These are phyloP conservation scores for Oceanodroma leucorhoa DNA, from an alignment of 2,797 vertebrate species.

Conservation along the genomic window DNA sequence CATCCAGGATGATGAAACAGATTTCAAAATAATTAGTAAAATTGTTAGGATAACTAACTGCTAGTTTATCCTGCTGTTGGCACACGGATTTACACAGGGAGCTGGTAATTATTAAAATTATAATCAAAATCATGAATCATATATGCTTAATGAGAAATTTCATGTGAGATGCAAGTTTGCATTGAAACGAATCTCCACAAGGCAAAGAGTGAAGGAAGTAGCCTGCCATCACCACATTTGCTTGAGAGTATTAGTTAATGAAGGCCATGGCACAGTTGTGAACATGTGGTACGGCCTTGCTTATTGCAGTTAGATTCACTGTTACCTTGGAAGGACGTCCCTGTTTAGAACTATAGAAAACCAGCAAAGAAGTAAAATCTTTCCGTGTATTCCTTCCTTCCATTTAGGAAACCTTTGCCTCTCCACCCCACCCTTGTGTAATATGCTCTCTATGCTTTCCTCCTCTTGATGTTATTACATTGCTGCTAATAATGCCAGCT, in stretches of 20 bases:
- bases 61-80: not conserved
- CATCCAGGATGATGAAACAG: not conserved
- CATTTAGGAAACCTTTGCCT: not conserved
- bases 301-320: not conserved
- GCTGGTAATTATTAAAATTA: not conserved
- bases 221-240: not conserved
- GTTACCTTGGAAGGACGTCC: not conserved
- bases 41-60: not conserved
- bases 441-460: not conserved
- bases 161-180: not conserved
- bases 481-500: not conserved
- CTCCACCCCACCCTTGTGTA: not conserved
- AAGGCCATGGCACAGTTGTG: not conserved
- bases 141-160: not conserved
- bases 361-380: not conserved
- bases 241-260: not conserved
- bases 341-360: not conserved
- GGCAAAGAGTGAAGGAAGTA: not conserved
- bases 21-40: not conserved
- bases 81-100: not conserved
- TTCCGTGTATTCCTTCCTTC: not conserved
- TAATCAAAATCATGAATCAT: not conserved
- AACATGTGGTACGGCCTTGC: not conserved
- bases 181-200: not conserved
- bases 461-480: not conserved